A percentile compares a stretch with the other conserved stretches of the same genome.
These are phyloP conservation scores for Drosophila baimaii DNA, from an alignment of 1,140 invertebrate species.

Conservation along the genomic window DNA sequence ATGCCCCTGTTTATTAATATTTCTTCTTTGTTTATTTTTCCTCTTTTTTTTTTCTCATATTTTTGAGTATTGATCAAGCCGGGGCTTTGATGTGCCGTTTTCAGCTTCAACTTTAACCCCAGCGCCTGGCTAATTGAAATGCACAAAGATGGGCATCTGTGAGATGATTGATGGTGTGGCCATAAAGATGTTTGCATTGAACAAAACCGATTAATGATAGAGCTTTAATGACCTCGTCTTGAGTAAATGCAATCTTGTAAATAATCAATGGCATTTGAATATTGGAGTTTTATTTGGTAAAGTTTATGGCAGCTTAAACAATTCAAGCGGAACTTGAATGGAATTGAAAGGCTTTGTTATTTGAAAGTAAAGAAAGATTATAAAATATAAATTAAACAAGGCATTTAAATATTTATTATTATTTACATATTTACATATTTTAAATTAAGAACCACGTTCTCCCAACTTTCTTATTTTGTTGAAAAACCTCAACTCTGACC, in stretches of 20 bases:
- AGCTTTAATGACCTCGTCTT: slow-evolving; percentile 20
- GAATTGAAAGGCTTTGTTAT: not conserved
- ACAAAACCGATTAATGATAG: slow-evolving; percentile 1
- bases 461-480: too few relatives aligned
- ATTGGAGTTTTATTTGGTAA: slow-evolving; percentile 10
- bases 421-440: not conserved
- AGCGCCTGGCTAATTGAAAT: slow-evolving; percentile 46
- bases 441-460: too few relatives aligned
- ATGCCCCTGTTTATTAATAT: slow-evolving; percentile 35
- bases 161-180: slow-evolving; percentile 36
- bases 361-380: not conserved
- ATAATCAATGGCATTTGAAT: slow-evolving; percentile 1
- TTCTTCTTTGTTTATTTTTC: slow-evolving; percentile 21
- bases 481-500: slow-evolving; percentile 26
- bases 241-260: slow-evolving; percentile 10
- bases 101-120: slow-evolving; percentile 33
- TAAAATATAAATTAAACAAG: not conserved
- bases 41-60: slow-evolving; percentile 12
- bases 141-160: slow-evolving; percentile 38
- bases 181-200: slow-evolving; percentile 44
- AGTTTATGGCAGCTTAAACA: not conserved
- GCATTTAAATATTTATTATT: not conserved
- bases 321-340: not conserved
- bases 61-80: slow-evolving; percentile 5
- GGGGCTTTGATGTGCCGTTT: slow-evolving; percentile 40